Evolutionary conservation across 2,888 invertebrate species (phyloP).

Genomic region (Mesorhabditis belari): DNA sequence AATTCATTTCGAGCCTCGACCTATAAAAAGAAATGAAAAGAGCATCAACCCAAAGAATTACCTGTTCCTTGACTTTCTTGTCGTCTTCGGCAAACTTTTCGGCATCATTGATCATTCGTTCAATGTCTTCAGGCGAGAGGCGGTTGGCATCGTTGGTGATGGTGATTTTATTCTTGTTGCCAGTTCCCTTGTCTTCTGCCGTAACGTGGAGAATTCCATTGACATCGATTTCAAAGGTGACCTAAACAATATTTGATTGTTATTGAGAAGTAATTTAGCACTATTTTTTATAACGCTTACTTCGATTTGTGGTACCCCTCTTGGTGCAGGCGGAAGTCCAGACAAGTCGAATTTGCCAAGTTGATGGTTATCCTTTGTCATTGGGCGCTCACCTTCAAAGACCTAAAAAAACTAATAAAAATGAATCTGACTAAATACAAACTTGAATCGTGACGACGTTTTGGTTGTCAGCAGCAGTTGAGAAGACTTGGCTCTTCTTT

Average conservation of each 20-base stretch:
- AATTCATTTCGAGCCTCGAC: constrained; percentile 90
- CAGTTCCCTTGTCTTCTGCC: constrained; percentile 98
- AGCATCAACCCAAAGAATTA: background rate
- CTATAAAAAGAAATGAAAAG: constrained; percentile 3
- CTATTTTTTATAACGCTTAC: constrained; percentile 27
- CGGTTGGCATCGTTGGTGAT: constrained; percentile 81
- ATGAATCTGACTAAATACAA: background rate
- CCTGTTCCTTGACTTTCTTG: constrained; percentile 67
- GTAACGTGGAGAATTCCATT: constrained; percentile 66
- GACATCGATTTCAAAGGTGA: constrained; percentile 60
- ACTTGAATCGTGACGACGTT: constrained; percentile 93
- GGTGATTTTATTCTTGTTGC: constrained; percentile 94
- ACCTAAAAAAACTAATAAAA: constrained; percentile 59
- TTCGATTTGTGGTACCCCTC: constrained; percentile 56
- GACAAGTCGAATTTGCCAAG: constrained; percentile 86
- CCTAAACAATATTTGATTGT: constrained; percentile 2
- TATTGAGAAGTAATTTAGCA: background rate
- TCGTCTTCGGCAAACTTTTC: constrained; percentile 98
- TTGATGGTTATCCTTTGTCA: constrained; percentile 98
- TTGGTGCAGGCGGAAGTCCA: constrained; percentile 59
- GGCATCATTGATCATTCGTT: constrained; percentile 96
- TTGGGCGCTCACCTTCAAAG: constrained; percentile 96
- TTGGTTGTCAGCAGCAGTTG: constrained; percentile 96
- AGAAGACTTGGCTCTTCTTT: constrained; percentile 98
- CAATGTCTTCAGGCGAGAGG: constrained; percentile 93